Base-by-base conservation (phyloP, 2,113 vertebrate species). In the Lycocorax pyrrhopterus region DNA sequence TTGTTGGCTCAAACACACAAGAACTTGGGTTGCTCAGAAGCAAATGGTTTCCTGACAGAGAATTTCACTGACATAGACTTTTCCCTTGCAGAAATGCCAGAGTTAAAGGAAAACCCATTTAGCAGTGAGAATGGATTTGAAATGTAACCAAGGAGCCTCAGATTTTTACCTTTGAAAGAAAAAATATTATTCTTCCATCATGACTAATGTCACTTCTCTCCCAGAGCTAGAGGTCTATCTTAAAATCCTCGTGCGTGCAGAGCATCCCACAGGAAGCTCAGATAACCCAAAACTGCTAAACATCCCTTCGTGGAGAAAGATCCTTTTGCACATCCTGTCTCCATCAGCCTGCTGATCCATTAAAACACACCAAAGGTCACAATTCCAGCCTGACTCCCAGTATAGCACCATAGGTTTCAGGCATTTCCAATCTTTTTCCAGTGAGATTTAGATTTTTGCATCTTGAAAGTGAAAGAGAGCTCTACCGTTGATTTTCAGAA, bases 391-490 rank as follows among this genome's bases (percentile, higher is more conserved):
- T 47, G 33, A 53, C 23, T 79, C 58, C 32, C 8, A 29, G 13
- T 7, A 8, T 5, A 73, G 30, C 56, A 53, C 25, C 33, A n/a
- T 0, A 25, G 17, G 1, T 71, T 58, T 41, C 33, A 32, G 25
- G 6, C 20, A 39, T 73, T 59, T 62, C 41, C 51, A 39, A 0
- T 8, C 13, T 30, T 63, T 71, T 58, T 1, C 35, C n/a, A 47
- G 21, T 1, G 60, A 92, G 47, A 78, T 35, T 81, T 16, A 55
- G 22, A 44, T 81, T 92, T 77, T 62, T 94, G 30, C 55, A 90
- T 39, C 76, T 44, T 56, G 73, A 49, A 67, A 55, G 43, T 37
- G 55, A 90, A 25, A 44, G 47, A 37, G 32, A 84, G 35, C 5
- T 77, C 47, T 47, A 20, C 44, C 39, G 5, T 5, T 44, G 73